A percentile compares a stretch with the other conserved stretches of the same genome.
Evolutionary conservation across 2,888 invertebrate genomes (phyloP).

Genomic region (Tinea semifulvella): DNA sequence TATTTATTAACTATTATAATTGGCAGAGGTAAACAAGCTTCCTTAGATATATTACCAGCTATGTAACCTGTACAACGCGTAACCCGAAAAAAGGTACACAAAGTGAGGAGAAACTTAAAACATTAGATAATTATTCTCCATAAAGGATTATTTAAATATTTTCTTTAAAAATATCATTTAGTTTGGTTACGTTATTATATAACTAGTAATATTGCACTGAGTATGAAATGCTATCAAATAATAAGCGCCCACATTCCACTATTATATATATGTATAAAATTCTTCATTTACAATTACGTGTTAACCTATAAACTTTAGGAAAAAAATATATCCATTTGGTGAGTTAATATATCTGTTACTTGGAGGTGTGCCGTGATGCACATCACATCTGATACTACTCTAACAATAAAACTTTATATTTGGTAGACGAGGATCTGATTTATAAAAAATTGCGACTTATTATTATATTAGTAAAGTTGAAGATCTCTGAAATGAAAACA

Average conservation of each 20-base stretch:
- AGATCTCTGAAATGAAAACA: conserved; percentile 48
- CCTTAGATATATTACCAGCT: conserved; percentile 63
- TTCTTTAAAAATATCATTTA: conserved; percentile 61
- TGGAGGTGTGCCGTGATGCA: background rate
- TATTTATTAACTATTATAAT: conserved; percentile 60
- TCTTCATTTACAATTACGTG: conserved; percentile 24
- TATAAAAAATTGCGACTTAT: conserved; percentile 51
- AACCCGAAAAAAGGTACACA: conserved; percentile 55
- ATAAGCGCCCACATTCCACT: conserved; percentile 59
- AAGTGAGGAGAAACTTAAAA: conserved; percentile 53
- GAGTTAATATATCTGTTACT: conserved; percentile 11
- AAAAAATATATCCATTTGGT: conserved; percentile 61
- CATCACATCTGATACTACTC: too few relatives aligned
- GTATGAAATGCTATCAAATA: conserved; percentile 66
- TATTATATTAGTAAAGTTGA: conserved; percentile 54
- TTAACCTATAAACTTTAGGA: conserved; percentile 26
- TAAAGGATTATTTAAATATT: conserved; percentile 46
- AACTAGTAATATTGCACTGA: conserved; percentile 70
- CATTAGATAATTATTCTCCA: conserved; percentile 63
- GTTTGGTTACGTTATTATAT: conserved; percentile 69
- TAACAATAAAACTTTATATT: conserved; percentile 33
- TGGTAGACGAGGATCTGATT: conserved; percentile 53
- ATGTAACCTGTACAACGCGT: conserved; percentile 64
- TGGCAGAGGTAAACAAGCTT: conserved; percentile 68
- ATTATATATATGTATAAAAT: conserved; percentile 52